These are phyloP conservation scores for Xenus cinereus DNA, from an alignment of 2,113 vertebrate genomes.

Conservation along the genomic window DNA sequence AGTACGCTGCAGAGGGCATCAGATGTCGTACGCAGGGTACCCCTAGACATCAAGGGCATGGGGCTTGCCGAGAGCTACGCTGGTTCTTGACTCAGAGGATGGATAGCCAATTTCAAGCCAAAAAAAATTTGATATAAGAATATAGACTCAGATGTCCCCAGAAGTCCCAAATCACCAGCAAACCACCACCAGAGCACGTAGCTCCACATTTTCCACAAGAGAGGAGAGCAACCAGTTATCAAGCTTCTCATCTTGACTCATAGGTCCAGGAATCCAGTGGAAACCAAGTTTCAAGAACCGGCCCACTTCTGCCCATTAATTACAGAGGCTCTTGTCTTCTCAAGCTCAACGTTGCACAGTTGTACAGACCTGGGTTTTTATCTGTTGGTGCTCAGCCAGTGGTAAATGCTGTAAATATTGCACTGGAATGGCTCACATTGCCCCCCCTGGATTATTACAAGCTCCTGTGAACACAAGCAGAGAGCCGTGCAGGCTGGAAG, in stretches of 20 bases:
- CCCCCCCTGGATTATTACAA: background rate
- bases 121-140: background rate
- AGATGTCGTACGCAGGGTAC: background rate
- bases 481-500: background rate
- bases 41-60: background rate
- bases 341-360: fast-evolving
- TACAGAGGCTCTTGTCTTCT: background rate
- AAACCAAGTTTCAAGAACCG: background rate
- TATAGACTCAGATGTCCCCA: background rate
- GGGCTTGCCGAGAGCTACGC: background rate
- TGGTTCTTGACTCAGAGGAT: background rate
- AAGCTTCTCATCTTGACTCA: background rate
- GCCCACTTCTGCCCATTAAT: background rate
- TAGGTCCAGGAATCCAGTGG: background rate
- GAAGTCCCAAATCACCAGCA: background rate
- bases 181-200: background rate
- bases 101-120: background rate
- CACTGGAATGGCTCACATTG: background rate
- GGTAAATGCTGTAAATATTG: background rate
- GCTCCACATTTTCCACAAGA: background rate
- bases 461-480: background rate
- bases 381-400: background rate
- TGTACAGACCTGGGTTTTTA: background rate
- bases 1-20: fast-evolving
- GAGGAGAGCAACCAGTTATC: background rate